Conservation (phyloP, 2,888 invertebrate genomes). For the Drosophila siamana region DNA sequence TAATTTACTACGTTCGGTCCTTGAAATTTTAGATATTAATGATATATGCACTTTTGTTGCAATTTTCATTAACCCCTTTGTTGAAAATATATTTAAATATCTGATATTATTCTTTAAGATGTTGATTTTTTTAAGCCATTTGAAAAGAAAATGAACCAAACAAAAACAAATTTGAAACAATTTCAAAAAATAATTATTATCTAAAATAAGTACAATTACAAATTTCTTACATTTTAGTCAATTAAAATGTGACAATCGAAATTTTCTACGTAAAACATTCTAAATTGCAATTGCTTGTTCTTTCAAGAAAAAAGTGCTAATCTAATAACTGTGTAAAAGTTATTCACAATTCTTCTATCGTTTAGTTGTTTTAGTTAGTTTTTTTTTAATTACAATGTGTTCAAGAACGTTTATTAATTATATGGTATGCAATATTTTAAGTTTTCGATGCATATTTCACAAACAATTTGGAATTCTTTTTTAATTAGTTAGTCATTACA, state of each 20-base stretch:
- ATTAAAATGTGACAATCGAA: conserved; percentile 2
- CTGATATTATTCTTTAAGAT: too few relatives aligned
- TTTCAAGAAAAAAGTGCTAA: neutral
- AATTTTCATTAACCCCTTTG: neutral
- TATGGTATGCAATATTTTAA: conserved; percentile 8
- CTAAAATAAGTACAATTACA: conserved; percentile 1
- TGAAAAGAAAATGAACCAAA: neutral
- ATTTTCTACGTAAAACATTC: conserved; percentile 1
- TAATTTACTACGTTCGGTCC: too few relatives aligned
- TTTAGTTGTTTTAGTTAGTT: conserved; percentile 2
- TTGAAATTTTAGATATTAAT: too few relatives aligned
- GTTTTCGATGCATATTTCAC: conserved; percentile 6
- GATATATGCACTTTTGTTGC: neutral
- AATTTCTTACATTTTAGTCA: conserved; percentile 2
- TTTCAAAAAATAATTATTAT: neutral
- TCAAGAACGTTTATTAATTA: neutral
- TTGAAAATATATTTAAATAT: neutral
- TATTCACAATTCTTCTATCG: neutral
- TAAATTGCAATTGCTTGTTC: conserved; percentile 2
- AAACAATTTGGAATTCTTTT: conserved; percentile 12
- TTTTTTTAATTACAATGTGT: conserved; percentile 3
- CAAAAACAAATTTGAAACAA: neutral
- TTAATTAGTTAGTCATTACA: conserved; percentile 17
- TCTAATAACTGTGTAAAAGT: neutral
- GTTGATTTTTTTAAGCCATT: neutral